Base-by-base conservation (phyloP, 2,797 vertebrate species). In the Loris lydekkerianus region DNA sequence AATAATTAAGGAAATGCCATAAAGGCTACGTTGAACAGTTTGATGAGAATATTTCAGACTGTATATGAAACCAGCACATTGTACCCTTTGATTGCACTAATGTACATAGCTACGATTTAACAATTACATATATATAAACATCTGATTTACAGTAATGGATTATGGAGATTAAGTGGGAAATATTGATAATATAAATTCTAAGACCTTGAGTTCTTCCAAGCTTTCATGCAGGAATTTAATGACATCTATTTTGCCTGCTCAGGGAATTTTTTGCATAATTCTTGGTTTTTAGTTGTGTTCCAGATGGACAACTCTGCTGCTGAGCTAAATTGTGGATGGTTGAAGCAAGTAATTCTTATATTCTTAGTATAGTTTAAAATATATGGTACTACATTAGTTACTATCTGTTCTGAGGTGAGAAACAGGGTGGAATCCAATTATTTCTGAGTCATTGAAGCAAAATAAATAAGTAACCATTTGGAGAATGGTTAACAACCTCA, bases 361-460 rank as follows among this genome's bases (percentile, higher is more conserved):
- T 90, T 93, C 69, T 83, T 80, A 89, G 69, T 61, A 43, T 18
- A 63, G 21, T 85, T 96, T 92, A 95, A 97, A 96, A 93, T 95
- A 78, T 29, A 73, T 20, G 58, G 58, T 46, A 85, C 67, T 56
- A 77, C 15, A 85, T 91, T 93, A n/a, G 80, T 86, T 96, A 87
- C 67, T 89, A 10, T 95, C 89, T 94, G 29, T 95, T 97, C 75
- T 90, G 77, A 95, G 73, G 29, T 75, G 40, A 96, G n/a, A 95
- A 89, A 85, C 40, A 83, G 78, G 56, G 13, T 63, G 5, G 87
- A 94, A 86, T 96, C 46, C 17, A 90, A 72, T 95, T 96, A 96
- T 86, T 95, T 94, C 85, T 94, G 84, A 92, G 86, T 85, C 73
- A 76, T 2, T 90, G 67, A 85, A 82, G 69, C 31, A 65, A 90